These are phyloP conservation scores for Eupithecia vulgata DNA, from an alignment of 2,888 invertebrate genomes.

Conservation along the genomic window DNA sequence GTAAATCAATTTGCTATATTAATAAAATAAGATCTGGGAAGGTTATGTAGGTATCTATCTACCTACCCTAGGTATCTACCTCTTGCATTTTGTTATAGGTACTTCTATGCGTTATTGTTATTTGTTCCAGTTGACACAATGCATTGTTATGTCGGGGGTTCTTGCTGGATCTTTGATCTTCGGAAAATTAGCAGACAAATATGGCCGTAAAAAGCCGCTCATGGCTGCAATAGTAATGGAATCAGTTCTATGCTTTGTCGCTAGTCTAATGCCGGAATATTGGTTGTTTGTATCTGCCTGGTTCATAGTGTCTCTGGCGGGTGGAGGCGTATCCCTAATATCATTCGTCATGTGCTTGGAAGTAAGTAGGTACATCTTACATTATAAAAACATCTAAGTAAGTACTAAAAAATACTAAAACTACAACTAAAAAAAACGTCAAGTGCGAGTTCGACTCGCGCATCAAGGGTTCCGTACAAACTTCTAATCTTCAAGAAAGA, in stretches of 20 bases:
- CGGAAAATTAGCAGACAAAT: slow-evolving; percentile 85
- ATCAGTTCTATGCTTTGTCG: slow-evolving; percentile 76
- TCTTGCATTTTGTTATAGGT: too few species aligned
- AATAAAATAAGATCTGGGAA: too few species aligned
- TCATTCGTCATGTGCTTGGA: slow-evolving; percentile 88
- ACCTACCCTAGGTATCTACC: too few species aligned
- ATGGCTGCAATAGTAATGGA: slow-evolving; percentile 83
- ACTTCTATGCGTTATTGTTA: neutral
- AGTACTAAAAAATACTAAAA: too few species aligned
- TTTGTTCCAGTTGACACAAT: slow-evolving; percentile 80
- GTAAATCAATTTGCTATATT: too few species aligned
- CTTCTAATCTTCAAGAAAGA: too few species aligned
- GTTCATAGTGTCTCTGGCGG: slow-evolving; percentile 84
- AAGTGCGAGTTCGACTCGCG: too few species aligned
- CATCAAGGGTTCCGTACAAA: too few species aligned
- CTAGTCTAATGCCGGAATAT: slow-evolving; percentile 82
- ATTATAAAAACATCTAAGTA: too few species aligned
- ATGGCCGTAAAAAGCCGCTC: slow-evolving; percentile 85
- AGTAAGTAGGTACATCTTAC: slow-evolving; percentile 53
- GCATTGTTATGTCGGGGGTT: slow-evolving; percentile 86
- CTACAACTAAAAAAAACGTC: too few species aligned
- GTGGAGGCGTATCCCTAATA: slow-evolving; percentile 86
- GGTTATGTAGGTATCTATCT: too few species aligned
- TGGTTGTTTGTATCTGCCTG: slow-evolving; percentile 80
- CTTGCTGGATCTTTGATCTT: slow-evolving; percentile 85